phyloP scores from a whole-genome alignment of 2,888 invertebrate genomes.

The Noctua fimbriata region DNA sequence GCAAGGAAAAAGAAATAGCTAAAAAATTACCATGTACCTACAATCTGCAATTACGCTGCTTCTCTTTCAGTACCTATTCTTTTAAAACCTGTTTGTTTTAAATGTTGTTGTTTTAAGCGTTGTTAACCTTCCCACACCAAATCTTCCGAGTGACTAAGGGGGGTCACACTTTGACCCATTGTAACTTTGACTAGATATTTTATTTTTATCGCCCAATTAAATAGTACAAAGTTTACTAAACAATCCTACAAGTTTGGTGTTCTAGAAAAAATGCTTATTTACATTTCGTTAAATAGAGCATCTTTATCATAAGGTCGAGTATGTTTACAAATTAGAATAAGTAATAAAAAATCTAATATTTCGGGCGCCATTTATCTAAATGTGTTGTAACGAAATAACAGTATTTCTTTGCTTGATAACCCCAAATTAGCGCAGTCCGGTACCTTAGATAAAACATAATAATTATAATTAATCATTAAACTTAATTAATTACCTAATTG shows the following conservation, averaged over 20 bases:
- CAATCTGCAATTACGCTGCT: too few relatives aligned
- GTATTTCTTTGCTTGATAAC: slow-evolving; percentile 66
- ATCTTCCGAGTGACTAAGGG: not conserved
- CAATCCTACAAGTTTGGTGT: slow-evolving; percentile 20
- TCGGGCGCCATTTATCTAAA: slow-evolving; percentile 57
- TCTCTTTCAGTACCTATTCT: not conserved
- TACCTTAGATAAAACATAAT: slow-evolving; percentile 35
- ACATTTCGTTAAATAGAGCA: slow-evolving; percentile 55
- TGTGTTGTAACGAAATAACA: slow-evolving; percentile 48
- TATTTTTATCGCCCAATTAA: slow-evolving; percentile 22
- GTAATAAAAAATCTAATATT: slow-evolving; percentile 41
- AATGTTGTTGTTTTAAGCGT: not conserved
- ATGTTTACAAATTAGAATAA: slow-evolving; percentile 46
- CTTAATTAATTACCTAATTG: slow-evolving; percentile 37
- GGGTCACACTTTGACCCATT: not conserved
- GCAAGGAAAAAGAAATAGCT: not conserved
- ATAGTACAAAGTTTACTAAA: slow-evolving; percentile 40
- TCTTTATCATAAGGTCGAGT: slow-evolving; percentile 61
- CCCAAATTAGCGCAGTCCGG: slow-evolving; percentile 65
- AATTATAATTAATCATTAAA: slow-evolving; percentile 41
- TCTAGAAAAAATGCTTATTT: slow-evolving; percentile 48
- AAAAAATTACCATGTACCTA: slow-evolving; percentile 1
- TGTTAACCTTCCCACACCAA: not conserved
- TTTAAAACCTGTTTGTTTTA: not conserved
- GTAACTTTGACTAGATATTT: slow-evolving; percentile 12